Evolutionary conservation across 1,140 invertebrate species (phyloP).

Genomic region (Drosophila nigrodunni): DNA sequence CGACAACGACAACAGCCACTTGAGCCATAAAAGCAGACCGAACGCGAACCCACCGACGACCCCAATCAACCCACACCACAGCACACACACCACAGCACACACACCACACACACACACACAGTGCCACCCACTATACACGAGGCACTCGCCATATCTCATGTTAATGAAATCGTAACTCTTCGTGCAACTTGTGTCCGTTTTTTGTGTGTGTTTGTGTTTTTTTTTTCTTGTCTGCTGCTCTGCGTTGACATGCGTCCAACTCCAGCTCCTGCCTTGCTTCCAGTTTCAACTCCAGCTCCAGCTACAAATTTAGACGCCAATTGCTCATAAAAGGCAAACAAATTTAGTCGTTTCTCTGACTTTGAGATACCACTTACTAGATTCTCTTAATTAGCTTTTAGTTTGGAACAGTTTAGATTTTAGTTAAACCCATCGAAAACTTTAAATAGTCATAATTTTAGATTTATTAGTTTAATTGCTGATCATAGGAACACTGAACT

Average conservation of each 20-base stretch:
- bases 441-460: too few relatives aligned
- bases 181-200: slow-evolving; percentile 76
- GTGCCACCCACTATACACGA: slow-evolving; percentile 9
- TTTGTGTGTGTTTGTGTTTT: slow-evolving; percentile 42
- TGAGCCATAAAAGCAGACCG: slow-evolving; percentile 75
- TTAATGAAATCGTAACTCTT: slow-evolving; percentile 84
- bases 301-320: slow-evolving; percentile 35
- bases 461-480: too few relatives aligned
- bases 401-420: too few relatives aligned
- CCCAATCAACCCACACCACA: slow-evolving; percentile 46
- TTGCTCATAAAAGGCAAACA: slow-evolving; percentile 38
- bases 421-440: too few relatives aligned
- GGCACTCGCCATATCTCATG: slow-evolving; percentile 80
- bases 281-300: slow-evolving; percentile 1
- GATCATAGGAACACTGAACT: too few relatives aligned
- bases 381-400: too few relatives aligned
- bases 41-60: slow-evolving; percentile 58
- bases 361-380: too few relatives aligned
- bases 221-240: not conserved
- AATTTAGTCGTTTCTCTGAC: too few relatives aligned
- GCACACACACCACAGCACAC: not conserved
- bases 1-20: slow-evolving; percentile 64
- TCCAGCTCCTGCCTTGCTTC: not conserved
- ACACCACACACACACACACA: not conserved
- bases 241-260: slow-evolving; percentile 39